Percentiles rank a stretch among this genome's conserved stretches.
These are phyloP conservation scores for Phyllotreta cruciferae DNA, from an alignment of 2,888 invertebrate species.

Conservation along the genomic window DNA sequence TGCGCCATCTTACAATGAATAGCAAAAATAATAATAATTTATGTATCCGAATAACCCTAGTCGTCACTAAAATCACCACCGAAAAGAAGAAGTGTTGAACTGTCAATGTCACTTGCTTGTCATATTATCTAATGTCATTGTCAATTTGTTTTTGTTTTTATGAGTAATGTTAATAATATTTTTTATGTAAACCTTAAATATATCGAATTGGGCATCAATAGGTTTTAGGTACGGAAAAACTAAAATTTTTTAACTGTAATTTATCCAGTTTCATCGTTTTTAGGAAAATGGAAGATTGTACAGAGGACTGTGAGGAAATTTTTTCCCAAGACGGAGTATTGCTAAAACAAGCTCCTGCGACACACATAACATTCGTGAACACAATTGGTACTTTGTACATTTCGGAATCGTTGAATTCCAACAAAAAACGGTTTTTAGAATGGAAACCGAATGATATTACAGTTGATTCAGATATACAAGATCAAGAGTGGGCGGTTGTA, in stretches of 20 bases:
- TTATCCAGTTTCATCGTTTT: background rate
- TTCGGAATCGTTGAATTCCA: conserved; percentile 65
- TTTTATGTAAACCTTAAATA: background rate
- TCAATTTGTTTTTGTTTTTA: conserved; percentile 3
- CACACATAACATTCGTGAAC: conserved; percentile 67
- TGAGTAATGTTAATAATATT: no score
- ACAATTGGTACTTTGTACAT: conserved; percentile 73
- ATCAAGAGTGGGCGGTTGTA: conserved; percentile 86
- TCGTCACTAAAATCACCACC: no score
- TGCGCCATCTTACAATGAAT: no score
- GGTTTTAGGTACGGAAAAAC: background rate
- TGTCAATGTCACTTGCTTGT: no score
- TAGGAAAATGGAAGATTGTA: conserved; percentile 46
- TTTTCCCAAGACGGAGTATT: conserved; percentile 84
- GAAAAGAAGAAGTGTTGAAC: no score
- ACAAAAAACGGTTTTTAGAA: conserved; percentile 67
- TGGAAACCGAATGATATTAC: conserved; percentile 85
- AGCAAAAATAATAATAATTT: no score
- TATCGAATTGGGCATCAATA: background rate
- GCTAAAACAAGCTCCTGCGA: conserved; percentile 70
- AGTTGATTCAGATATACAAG: conserved; percentile 78
- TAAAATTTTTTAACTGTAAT: background rate
- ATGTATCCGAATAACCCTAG: no score
- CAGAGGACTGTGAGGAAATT: conserved; percentile 63
- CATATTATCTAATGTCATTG: no score